Base-by-base conservation (phyloP, 2,888 invertebrate genomes). In the Oxycera nigricornis region DNA sequence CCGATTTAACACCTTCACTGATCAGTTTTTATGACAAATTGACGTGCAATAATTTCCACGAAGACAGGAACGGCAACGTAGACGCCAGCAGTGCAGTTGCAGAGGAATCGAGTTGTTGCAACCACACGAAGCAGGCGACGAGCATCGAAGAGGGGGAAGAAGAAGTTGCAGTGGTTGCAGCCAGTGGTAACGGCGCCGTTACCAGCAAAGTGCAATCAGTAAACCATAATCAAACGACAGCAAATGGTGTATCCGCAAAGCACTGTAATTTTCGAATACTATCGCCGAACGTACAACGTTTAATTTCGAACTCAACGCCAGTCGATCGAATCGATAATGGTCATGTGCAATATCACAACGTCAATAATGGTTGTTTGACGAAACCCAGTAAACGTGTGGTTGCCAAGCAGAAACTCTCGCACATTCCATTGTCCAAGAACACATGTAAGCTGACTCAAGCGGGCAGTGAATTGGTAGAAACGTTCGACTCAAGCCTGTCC, bases 21-120 rank as follows among this genome's bases (percentile, higher is more conserved):
- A 89, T 96, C 86, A 93, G 93, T 78, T 92, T 94, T 86, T 95
- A 94, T 85, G 95, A 96, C 87, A 92, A 92, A 78, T 88, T 95
- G 79, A 84, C 83, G 55, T 82, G 80, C 74, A 82, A 88, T 88
- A 80, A 31, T 52, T 31, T 70, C 52, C 55, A 55, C 55, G 65
- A 39, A 39, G 41, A 41, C 65, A 65, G 24, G 2, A 55, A 52
- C 52, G 52, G 30, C 22, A 22, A 7, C 17, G 30, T 31, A 4
- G 70, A 70, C 20, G 31, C 52, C 35, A 28, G 28, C 30, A 26
- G 11, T 11, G 89, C 87, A 79, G 87, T 72, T 24, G 30, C n/a
- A n/a, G 55, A 59, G 50, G 59, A 57, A 68, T 57, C 41, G 14
- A 70, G 46, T 17, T 22, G 65, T 30, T 31, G n/a, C 31, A 31